A percentile compares a stretch with the other conserved stretches of the same genome.
Evolutionary conservation across 2,797 vertebrate genomes (phyloP).

Genomic region (Poecilia gillii): DNA sequence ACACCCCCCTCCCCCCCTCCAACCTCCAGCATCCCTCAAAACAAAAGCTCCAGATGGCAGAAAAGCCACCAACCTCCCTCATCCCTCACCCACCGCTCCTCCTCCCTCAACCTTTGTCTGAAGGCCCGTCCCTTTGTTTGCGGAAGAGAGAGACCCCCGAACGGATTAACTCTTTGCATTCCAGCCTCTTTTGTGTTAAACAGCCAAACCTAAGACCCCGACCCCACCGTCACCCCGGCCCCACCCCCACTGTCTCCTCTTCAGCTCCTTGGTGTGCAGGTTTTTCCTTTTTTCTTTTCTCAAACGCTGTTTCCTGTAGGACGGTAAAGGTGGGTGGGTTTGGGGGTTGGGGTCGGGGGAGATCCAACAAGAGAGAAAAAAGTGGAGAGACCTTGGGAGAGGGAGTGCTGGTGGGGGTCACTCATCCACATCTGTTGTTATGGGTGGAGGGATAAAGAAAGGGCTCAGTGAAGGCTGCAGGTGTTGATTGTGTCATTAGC

Average conservation of each 20-base stretch:
- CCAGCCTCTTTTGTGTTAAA: conserved; percentile 85
- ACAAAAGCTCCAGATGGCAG: conserved; percentile 88
- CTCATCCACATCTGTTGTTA: conserved; percentile 80
- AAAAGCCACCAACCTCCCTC: conserved; percentile 79
- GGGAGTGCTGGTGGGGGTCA: conserved; percentile 66
- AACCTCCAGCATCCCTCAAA: conserved; percentile 72
- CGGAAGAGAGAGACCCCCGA: conserved; percentile 82
- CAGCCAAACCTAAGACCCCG: conserved; percentile 78
- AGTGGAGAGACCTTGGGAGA: conserved; percentile 37
- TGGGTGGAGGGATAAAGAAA: conserved; percentile 72
- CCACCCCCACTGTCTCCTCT: conserved; percentile 52
- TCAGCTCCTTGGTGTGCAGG: conserved; percentile 41
- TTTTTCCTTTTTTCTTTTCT: conserved; percentile 36
- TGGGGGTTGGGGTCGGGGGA: background rate
- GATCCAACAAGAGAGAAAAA: conserved; percentile 37
- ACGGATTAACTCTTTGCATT: conserved; percentile 87
- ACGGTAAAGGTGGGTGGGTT: conserved; percentile 27
- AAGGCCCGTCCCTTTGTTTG: conserved; percentile 84
- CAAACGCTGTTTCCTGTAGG: conserved; percentile 73
- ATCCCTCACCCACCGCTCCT: conserved; percentile 65
- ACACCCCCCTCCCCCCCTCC: conserved; percentile 12
- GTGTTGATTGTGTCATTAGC: conserved; percentile 82
- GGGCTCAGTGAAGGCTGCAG: conserved; percentile 72
- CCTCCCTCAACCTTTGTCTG: conserved; percentile 85
- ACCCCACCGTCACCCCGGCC: conserved; percentile 49